Conservation (phyloP, 1,140 invertebrate species). For the Zaprionus kolodkinae region DNA sequence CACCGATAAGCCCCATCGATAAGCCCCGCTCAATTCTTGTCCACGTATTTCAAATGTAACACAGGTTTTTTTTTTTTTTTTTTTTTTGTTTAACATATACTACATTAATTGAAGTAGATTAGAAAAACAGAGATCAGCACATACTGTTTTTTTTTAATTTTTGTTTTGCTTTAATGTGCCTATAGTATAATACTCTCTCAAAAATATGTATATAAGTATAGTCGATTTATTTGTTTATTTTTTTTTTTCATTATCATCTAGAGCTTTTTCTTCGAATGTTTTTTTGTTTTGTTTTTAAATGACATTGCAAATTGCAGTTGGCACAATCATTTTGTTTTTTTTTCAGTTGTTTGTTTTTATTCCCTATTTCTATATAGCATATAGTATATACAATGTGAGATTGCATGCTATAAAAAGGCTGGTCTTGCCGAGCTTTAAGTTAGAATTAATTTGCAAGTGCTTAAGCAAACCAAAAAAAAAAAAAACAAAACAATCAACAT, state of each 20-base stretch:
- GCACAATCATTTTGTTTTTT: too few relatives aligned
- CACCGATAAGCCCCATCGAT: neutral
- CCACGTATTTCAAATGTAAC: too few relatives aligned
- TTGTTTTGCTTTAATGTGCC: neutral
- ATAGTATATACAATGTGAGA: neutral
- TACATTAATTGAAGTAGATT: too few relatives aligned
- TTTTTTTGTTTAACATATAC: neutral
- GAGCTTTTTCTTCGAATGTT: neutral
- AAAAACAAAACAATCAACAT: neutral
- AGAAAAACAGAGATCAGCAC: neutral
- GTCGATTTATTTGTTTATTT: too few relatives aligned
- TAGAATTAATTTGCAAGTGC: constrained; percentile 3
- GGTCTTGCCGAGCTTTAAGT: neutral
- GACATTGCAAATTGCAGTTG: neutral
- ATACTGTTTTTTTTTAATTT: neutral
- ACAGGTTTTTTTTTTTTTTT: neutral
- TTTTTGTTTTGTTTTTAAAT: neutral
- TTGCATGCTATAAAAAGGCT: neutral
- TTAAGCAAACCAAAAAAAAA: neutral
- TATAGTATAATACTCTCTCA: neutral
- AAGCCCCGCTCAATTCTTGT: neutral
- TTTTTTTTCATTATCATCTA: too few relatives aligned
- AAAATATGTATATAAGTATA: too few relatives aligned
- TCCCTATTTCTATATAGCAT: neutral
- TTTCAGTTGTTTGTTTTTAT: neutral